These are phyloP conservation scores for Capromys pilorides DNA, from an alignment of 2,797 vertebrate genomes.

Conservation along the genomic window DNA sequence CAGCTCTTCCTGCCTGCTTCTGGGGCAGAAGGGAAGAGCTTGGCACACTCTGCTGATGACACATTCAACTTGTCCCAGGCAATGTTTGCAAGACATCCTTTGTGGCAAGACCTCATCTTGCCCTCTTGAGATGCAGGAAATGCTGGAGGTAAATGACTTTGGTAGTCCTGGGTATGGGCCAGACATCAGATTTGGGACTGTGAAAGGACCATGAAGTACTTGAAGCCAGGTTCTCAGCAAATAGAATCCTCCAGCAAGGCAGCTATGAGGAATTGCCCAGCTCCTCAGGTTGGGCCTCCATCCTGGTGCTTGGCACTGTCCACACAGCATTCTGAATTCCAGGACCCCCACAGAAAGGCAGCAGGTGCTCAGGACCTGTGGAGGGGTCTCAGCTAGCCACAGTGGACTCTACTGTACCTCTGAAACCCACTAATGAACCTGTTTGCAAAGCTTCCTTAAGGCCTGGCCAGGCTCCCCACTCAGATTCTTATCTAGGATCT, in stretches of 20 bases:
- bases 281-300: not conserved
- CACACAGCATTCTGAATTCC: rapidly evolving
- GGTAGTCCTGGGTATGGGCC: not conserved
- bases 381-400: not conserved
- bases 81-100: slow-evolving; percentile 15
- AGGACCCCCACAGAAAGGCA: not conserved
- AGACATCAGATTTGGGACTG: not conserved
- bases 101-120: slow-evolving; percentile 15
- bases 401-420: not conserved
- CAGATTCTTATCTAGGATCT: not conserved
- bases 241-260: not conserved
- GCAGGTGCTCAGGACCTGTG: not conserved
- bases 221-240: not conserved
- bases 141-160: not conserved
- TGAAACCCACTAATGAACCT: no score
- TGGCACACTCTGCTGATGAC: not conserved
- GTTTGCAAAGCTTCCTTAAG: not conserved
- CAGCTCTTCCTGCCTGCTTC: not conserved
- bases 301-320: not conserved
- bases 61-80: not conserved
- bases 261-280: not conserved
- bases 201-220: not conserved
- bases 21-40: not conserved
- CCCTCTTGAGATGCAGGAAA: not conserved
- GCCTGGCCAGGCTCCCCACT: no score